These are phyloP conservation scores for Lepidotrigona ventralis DNA, from an alignment of 1,140 invertebrate genomes.

Conservation along the genomic window DNA sequence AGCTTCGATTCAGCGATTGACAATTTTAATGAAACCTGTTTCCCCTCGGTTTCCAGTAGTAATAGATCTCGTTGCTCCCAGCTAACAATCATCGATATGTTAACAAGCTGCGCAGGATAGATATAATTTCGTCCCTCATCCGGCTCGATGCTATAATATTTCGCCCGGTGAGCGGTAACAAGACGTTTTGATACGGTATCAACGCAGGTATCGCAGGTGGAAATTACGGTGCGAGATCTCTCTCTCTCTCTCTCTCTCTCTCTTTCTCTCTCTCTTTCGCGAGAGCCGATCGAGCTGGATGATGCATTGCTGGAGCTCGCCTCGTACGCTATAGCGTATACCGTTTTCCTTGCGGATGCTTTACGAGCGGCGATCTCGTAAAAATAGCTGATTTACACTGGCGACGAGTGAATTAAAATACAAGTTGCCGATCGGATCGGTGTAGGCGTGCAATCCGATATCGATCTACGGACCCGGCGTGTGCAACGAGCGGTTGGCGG, in stretches of 20 bases:
- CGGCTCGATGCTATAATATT: neutral
- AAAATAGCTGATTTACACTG: slow-evolving; percentile 45
- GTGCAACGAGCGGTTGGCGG: slow-evolving; percentile 17
- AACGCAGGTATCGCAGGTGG: slow-evolving; percentile 17
- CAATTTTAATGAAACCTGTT: slow-evolving; percentile 7
- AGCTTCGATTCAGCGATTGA: neutral
- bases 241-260: too few relatives aligned
- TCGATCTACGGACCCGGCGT: slow-evolving; percentile 22
- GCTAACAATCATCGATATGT: slow-evolving; percentile 3
- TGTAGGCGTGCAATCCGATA: slow-evolving; percentile 50
- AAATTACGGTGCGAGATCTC: slow-evolving; percentile 17
- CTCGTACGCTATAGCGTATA: neutral
- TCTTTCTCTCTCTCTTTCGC: too few relatives aligned
- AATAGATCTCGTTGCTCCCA: neutral
- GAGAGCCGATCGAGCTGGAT: slow-evolving; percentile 18
- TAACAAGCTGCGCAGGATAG: neutral
- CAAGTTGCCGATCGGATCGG: slow-evolving; percentile 44
- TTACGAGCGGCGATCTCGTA: slow-evolving; percentile 27
- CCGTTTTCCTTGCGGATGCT: slow-evolving; percentile 18
- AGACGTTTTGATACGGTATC: slow-evolving; percentile 33
- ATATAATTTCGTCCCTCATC: slow-evolving; percentile 29
- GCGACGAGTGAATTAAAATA: slow-evolving; percentile 55
- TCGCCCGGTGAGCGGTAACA: neutral
- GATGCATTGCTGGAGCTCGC: slow-evolving; percentile 25
- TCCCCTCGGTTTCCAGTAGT: neutral